phyloP scores from a whole-genome alignment of 2,113 vertebrate genomes.

The Colinus virginianus region DNA sequence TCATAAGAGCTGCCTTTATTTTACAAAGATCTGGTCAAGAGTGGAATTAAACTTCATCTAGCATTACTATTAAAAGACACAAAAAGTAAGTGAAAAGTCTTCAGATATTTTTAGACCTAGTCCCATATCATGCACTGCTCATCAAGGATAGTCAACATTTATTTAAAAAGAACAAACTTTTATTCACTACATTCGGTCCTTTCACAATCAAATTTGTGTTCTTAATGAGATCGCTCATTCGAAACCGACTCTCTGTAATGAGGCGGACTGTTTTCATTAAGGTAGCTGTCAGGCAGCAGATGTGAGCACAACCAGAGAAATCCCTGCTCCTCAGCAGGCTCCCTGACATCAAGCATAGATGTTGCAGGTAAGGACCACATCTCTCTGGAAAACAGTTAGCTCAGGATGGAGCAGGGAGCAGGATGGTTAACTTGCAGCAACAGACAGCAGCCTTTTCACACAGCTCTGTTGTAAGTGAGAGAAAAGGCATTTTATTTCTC shows the following conservation, averaged over 20 bases:
- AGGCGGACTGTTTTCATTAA: conserved; percentile 60
- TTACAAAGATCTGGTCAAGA: not conserved
- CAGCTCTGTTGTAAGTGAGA: not conserved
- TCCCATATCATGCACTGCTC: not conserved
- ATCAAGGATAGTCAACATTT: not conserved
- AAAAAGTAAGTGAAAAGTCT: conserved; percentile 1
- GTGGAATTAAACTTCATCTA: not conserved
- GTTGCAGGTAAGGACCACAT: not conserved
- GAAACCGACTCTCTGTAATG: not conserved
- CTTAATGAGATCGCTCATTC: conserved; percentile 42
- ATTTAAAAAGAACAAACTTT: conserved; percentile 32
- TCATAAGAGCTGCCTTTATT: not conserved
- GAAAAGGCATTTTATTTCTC: not conserved
- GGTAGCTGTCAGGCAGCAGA: conserved; percentile 57
- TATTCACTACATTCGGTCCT: not conserved
- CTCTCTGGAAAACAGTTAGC: not conserved
- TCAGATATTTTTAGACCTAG: not conserved
- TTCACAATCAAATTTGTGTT: conserved; percentile 33
- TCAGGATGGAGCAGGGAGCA: not conserved
- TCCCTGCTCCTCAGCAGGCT: conserved; percentile 28
- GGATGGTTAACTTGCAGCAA: conserved; percentile 9
- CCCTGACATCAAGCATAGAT: not conserved
- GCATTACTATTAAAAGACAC: not conserved
- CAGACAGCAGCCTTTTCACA: conserved; percentile 5
- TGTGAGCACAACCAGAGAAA: conserved; percentile 53